These are phyloP conservation scores for Pollenia griseotomentosa DNA, from an alignment of 2,888 invertebrate species.

Conservation along the genomic window DNA sequence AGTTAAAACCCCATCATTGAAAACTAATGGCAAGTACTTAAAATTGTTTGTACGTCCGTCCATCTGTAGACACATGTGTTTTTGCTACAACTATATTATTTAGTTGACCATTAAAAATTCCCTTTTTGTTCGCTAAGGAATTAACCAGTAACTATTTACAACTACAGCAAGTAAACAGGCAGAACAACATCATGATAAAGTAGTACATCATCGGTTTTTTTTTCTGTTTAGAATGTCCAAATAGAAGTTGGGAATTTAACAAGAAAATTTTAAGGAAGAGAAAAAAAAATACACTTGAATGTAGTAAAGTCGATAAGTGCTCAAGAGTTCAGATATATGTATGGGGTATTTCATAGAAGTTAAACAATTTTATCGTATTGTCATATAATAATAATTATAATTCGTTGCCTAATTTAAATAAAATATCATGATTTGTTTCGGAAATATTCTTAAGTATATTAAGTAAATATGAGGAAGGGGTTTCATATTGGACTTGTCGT, in stretches of 20 bases:
- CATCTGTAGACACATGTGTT: not conserved
- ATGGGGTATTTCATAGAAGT: not conserved
- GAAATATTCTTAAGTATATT: no score
- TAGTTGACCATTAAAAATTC: constrained; percentile 40
- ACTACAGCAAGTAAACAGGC: constrained; percentile 18
- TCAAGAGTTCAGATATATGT: not conserved
- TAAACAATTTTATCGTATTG: no score
- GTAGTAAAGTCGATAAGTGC: not conserved
- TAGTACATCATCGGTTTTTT: constrained; percentile 38
- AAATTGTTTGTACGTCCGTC: not conserved
- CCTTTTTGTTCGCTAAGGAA: constrained; percentile 14
- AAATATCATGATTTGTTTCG: no score
- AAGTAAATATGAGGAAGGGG: no score
- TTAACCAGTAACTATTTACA: constrained; percentile 45
- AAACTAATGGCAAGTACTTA: constrained; percentile 1
- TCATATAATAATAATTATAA: no score
- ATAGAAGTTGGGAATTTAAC: constrained; percentile 3
- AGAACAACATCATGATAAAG: constrained; percentile 59
- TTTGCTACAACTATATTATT: constrained; percentile 15
- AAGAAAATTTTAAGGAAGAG: not conserved
- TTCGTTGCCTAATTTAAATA: no score
- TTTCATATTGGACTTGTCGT: no score
- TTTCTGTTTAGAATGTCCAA: constrained; percentile 13
- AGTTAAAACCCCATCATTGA: constrained; percentile 20
- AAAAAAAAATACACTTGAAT: constrained; percentile 5